Percentiles rank a stretch among this genome's conserved stretches.
phyloP scores from a whole-genome alignment of 2,888 invertebrate species.

The Agrochola lota region DNA sequence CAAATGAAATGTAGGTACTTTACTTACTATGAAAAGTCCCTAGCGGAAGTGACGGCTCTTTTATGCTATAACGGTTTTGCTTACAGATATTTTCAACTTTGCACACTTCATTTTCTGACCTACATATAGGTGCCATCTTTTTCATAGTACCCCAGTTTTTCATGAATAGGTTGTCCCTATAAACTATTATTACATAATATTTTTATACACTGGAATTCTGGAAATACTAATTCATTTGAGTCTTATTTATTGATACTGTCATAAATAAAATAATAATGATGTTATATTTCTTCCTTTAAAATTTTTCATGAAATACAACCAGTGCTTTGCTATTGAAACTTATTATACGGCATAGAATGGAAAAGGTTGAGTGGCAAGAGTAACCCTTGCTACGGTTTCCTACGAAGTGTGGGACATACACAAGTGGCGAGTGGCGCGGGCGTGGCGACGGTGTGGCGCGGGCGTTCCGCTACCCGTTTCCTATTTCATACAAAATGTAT shows the following conservation, averaged over 20 bases:
- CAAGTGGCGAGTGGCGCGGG: too few species aligned
- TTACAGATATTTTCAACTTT: slow-evolving; percentile 38
- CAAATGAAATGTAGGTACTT: neutral
- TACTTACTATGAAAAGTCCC: slow-evolving; percentile 42
- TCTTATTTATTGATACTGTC: slow-evolving; percentile 36
- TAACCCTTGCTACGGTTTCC: too few species aligned
- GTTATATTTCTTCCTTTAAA: neutral
- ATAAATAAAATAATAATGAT: slow-evolving; percentile 33
- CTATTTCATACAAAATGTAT: too few species aligned
- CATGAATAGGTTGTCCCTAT: slow-evolving; percentile 28
- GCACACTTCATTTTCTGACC: slow-evolving; percentile 43
- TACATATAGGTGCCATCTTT: slow-evolving; percentile 35
- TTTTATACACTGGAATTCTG: slow-evolving; percentile 35
- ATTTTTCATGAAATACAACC: slow-evolving; percentile 9
- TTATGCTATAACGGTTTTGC: slow-evolving; percentile 30
- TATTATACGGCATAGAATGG: too few species aligned
- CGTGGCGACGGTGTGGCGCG: too few species aligned
- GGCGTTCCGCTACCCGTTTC: too few species aligned
- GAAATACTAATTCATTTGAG: slow-evolving; percentile 43
- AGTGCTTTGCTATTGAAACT: neutral
- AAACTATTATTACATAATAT: slow-evolving; percentile 44
- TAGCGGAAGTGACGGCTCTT: slow-evolving; percentile 14
- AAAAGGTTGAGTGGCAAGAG: too few species aligned
- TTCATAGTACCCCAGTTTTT: slow-evolving; percentile 14
- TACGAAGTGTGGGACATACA: too few species aligned